Evolutionary conservation across 2,797 vertebrate species (phyloP).

Genomic region (Meda fulgida): DNA sequence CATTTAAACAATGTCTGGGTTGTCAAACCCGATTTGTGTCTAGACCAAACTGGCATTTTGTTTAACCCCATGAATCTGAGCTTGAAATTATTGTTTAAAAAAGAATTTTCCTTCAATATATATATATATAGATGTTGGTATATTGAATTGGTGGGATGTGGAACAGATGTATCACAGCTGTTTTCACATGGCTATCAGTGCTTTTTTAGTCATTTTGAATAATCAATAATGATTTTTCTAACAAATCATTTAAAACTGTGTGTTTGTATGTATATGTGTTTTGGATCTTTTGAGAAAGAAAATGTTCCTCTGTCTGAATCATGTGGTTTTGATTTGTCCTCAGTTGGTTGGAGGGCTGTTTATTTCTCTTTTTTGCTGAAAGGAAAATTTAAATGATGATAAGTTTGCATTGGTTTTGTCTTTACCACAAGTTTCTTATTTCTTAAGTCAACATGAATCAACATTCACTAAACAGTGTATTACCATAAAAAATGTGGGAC

Average conservation of each 20-base stretch:
- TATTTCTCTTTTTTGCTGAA: background rate
- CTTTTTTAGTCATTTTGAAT: background rate
- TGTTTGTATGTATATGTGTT: background rate
- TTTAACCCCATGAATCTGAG: background rate
- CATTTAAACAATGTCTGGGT: slow-evolving; percentile 1
- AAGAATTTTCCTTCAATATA: background rate
- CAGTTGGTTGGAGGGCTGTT: background rate
- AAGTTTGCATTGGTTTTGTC: slow-evolving; percentile 15
- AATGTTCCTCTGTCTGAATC: background rate
- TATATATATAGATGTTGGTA: slow-evolving; percentile 4
- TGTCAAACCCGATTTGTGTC: slow-evolving; percentile 34
- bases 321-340: background rate
- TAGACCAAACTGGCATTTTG: slow-evolving; percentile 21
- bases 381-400: slow-evolving; percentile 6
- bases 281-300: background rate
- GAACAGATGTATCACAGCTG: background rate
- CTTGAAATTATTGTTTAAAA: slow-evolving; percentile 10
- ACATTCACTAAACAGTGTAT: background rate
- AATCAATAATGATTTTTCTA: background rate
- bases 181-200: background rate
- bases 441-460: slow-evolving; percentile 7
- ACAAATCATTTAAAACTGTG: background rate
- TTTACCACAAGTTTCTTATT: slow-evolving; percentile 6
- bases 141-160: background rate
- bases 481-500: background rate